Percentiles rank a stretch among this genome's conserved stretches.
phyloP scores from a whole-genome alignment of 64 coral and sea anemone species.

The Stichodactyla mertensii region DNA sequence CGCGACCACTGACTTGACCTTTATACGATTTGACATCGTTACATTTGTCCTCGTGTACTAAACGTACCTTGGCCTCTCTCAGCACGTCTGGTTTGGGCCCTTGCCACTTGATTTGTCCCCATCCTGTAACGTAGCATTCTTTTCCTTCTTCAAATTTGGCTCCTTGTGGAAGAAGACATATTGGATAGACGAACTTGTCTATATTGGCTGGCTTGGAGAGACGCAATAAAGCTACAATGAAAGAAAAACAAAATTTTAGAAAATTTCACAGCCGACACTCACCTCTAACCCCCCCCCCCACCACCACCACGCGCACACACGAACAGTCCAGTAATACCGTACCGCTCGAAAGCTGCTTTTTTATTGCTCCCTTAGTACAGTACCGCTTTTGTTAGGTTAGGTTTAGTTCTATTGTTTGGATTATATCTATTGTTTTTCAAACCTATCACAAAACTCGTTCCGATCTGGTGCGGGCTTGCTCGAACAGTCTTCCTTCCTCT shows the following conservation, averaged over 20 bases:
- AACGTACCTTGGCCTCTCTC: conserved; percentile 43
- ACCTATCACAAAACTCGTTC: no score
- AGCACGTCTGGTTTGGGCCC: conserved; percentile 42
- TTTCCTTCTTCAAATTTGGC: conserved; percentile 24
- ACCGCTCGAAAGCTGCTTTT: no score
- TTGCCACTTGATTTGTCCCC: conserved; percentile 49
- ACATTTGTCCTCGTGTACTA: conserved; percentile 53
- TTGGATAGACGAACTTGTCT: conserved; percentile 42
- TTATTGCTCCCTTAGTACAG: no score
- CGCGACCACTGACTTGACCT: conserved; percentile 21
- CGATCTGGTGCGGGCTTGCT: no score
- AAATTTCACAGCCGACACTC: background rate
- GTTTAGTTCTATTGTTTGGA: no score
- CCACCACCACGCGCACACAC: no score
- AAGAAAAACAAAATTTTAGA: background rate
- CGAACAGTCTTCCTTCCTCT: no score
- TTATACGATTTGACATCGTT: conserved; percentile 41
- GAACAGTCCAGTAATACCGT: no score
- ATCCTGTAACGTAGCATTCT: conserved; percentile 58
- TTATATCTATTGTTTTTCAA: no score
- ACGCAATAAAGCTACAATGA: conserved; percentile 35
- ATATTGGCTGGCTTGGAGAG: conserved; percentile 35
- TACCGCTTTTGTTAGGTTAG: no score
- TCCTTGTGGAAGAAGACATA: conserved; percentile 55
- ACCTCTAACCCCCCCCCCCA: background rate